These are phyloP conservation scores for Gnatocerus cornutus DNA, from an alignment of 2,888 invertebrate genomes.

Conservation along the genomic window DNA sequence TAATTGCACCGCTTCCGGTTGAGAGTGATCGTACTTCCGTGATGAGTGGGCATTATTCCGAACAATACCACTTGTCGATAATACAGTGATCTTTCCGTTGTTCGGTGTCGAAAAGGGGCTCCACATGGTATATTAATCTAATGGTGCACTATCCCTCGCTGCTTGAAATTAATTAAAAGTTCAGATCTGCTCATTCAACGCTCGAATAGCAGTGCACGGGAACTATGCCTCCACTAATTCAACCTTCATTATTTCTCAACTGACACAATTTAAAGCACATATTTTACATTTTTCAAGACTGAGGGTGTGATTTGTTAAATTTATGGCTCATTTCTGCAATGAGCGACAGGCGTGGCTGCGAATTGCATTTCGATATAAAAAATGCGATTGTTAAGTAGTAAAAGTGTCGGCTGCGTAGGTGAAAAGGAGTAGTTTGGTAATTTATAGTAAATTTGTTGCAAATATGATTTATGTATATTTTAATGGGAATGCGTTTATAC, in stretches of 20 bases:
- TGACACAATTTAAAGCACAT: no score
- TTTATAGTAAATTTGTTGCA: slow-evolving; percentile 50
- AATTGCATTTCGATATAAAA: slow-evolving; percentile 13
- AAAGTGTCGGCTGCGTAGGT: slow-evolving; percentile 38
- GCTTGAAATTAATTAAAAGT: slow-evolving; percentile 67
- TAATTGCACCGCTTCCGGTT: slow-evolving; percentile 66
- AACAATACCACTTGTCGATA: slow-evolving; percentile 68
- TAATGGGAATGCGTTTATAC: slow-evolving; percentile 49
- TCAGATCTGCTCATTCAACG: slow-evolving; percentile 58
- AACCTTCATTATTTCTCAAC: slow-evolving; percentile 45
- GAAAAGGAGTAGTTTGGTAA: slow-evolving; percentile 43
- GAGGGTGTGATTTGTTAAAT: neutral
- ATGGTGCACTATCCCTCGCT: slow-evolving; percentile 64
- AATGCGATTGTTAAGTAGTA: slow-evolving; percentile 35
- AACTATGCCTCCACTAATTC: slow-evolving; percentile 53
- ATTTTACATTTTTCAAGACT: no score
- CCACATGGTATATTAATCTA: slow-evolving; percentile 68
- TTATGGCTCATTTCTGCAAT: neutral
- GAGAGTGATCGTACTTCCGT: slow-evolving; percentile 63
- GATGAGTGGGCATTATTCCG: slow-evolving; percentile 65
- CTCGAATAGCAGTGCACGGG: slow-evolving; percentile 58
- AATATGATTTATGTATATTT: slow-evolving; percentile 53
- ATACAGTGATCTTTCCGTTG: slow-evolving; percentile 62
- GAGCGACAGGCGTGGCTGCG: slow-evolving; percentile 5
- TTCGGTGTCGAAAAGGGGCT: slow-evolving; percentile 59